A percentile compares a stretch with the other conserved stretches of the same genome.
These are phyloP conservation scores for Globia sparganii DNA, from an alignment of 2,888 invertebrate species.

Conservation along the genomic window DNA sequence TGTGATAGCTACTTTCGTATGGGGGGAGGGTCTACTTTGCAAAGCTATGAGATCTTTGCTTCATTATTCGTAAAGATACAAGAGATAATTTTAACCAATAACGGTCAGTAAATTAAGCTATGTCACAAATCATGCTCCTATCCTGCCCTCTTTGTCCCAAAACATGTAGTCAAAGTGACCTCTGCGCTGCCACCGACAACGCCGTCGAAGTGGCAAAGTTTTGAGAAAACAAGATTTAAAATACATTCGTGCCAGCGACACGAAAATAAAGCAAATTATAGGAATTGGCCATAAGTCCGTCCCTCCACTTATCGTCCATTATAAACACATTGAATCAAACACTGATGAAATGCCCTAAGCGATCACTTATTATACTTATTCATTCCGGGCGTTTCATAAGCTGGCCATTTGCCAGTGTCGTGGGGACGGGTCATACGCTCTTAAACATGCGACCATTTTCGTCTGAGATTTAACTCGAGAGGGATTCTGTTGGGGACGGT, in stretches of 20 bases:
- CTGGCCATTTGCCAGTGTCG: constrained; percentile 41
- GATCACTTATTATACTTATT: constrained; percentile 23
- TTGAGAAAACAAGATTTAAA: too few species aligned
- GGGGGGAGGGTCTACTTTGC: not conserved
- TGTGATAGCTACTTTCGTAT: not conserved
- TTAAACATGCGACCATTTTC: constrained; percentile 24
- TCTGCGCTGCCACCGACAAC: too few species aligned
- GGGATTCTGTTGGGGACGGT: not conserved
- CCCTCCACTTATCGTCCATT: not conserved
- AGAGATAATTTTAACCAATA: too few species aligned
- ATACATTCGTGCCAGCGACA: too few species aligned
- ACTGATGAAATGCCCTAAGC: not conserved
- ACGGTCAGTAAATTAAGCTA: too few species aligned
- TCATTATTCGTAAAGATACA: too few species aligned
- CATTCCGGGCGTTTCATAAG: constrained; percentile 1
- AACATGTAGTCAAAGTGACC: too few species aligned
- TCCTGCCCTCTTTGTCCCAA: too few species aligned
- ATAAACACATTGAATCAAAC: constrained; percentile 11
- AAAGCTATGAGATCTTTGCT: too few species aligned
- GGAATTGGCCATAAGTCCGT: not conserved
- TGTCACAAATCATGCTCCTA: too few species aligned
- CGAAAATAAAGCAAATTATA: not conserved
- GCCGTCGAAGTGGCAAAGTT: too few species aligned
- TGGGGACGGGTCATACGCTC: constrained; percentile 26
- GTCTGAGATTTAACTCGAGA: constrained; percentile 19